These are phyloP conservation scores for Pangasius djambal DNA, from an alignment of 2,797 vertebrate genomes.

Conservation along the genomic window DNA sequence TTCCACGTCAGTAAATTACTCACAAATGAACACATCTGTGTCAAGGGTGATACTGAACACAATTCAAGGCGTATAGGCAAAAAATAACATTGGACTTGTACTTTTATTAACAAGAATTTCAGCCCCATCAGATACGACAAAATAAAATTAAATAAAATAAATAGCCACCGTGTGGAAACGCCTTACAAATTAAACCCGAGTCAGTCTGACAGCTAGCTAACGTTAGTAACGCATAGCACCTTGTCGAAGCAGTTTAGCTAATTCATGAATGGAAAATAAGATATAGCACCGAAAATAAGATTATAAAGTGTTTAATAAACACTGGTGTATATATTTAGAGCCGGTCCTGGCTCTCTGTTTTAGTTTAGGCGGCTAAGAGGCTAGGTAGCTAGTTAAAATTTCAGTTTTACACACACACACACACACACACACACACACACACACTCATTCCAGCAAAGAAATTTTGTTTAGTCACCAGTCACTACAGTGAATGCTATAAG, in stretches of 20 bases:
- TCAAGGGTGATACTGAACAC: neutral
- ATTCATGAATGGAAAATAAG: neutral
- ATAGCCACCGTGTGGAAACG: neutral
- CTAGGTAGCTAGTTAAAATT: neutral
- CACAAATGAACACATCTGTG: neutral
- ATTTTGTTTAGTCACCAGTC: neutral
- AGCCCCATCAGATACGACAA: neutral
- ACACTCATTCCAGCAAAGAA: neutral
- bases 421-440: neutral
- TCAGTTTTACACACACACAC: neutral
- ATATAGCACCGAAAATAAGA: neutral
- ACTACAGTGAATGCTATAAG: neutral
- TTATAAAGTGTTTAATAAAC: neutral
- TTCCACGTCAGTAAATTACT: slow-evolving; percentile 12
- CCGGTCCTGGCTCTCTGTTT: neutral
- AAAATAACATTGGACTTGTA: neutral
- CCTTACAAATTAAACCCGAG: neutral
- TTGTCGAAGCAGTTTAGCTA: no score
- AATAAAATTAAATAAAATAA: neutral
- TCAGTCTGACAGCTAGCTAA: slow-evolving; percentile 7
- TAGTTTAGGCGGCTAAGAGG: neutral
- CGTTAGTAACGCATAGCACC: neutral
- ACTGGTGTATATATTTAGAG: neutral
- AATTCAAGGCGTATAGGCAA: neutral
- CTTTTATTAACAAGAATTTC: neutral